Percentiles rank a stretch among this genome's conserved stretches.
Conservation (phyloP, 2,797 vertebrate species). For the Thalassophryne amazonica region DNA sequence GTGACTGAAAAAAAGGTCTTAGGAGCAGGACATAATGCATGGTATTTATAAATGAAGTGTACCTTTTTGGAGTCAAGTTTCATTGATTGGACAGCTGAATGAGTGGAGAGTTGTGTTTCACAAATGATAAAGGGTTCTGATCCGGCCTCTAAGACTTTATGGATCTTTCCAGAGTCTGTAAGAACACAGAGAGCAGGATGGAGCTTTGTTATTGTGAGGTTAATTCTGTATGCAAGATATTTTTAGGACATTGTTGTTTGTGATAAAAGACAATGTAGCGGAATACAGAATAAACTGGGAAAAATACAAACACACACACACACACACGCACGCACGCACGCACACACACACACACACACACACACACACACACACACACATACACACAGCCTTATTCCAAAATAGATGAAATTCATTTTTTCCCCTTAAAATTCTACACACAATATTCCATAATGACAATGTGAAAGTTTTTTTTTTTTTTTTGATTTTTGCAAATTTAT, state of each 20-base stretch:
- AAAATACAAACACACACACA: background rate
- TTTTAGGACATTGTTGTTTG: constrained; percentile 23
- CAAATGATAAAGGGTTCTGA: constrained; percentile 77
- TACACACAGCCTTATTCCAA: no score
- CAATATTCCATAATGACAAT: no score
- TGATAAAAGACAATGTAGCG: background rate
- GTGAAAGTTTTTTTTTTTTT: no score
- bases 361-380: no score
- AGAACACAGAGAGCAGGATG: no score
- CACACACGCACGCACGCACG: no score
- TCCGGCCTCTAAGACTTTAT: constrained; percentile 75
- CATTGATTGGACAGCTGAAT: constrained; percentile 65
- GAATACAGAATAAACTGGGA: background rate
- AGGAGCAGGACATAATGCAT: background rate
- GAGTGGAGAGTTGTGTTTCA: constrained; percentile 60
- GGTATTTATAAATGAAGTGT: background rate
- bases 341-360: no score
- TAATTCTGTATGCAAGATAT: no score
- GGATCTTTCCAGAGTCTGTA: constrained; percentile 73
- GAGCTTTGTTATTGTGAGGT: no score
- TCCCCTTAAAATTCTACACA: no score
- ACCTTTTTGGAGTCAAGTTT: constrained; percentile 77
- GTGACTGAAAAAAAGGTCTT: background rate
- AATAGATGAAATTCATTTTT: no score
- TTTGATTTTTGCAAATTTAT: no score